Conservation (phyloP, 2,797 vertebrate species). For the Tympanoctomys barrerae region DNA sequence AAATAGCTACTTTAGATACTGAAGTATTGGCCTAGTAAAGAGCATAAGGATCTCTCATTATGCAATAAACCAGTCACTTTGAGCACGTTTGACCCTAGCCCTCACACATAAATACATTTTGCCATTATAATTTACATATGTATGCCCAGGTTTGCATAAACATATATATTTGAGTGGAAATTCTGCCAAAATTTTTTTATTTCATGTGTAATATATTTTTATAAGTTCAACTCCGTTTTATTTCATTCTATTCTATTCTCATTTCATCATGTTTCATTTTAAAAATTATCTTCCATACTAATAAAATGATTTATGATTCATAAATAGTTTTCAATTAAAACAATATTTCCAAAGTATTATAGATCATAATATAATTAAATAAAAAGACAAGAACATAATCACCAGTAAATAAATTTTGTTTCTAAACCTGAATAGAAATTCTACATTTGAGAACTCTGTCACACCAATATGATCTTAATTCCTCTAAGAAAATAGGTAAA, state of each 20-base stretch:
- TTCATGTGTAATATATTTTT: background rate
- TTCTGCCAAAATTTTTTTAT: background rate
- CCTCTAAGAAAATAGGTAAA: background rate
- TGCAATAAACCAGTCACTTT: background rate
- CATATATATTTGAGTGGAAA: background rate
- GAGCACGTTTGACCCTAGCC: background rate
- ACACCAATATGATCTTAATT: background rate
- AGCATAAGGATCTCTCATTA: background rate
- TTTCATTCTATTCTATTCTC: background rate
- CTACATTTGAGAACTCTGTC: background rate
- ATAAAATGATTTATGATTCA: background rate
- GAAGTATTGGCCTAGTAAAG: background rate
- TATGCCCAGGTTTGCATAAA: background rate
- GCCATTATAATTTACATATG: background rate
- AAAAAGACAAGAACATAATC: background rate
- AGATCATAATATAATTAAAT: background rate
- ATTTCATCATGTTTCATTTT: slow-evolving; percentile 8
- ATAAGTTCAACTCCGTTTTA: background rate
- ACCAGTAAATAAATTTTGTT: slow-evolving; percentile 5
- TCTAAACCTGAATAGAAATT: background rate
- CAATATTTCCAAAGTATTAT: background rate
- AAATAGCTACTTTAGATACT: background rate
- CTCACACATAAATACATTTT: background rate
- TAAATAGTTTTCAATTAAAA: background rate
- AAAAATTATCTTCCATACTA: background rate